Conservation (phyloP, 2,113 vertebrate genomes). For the Drymodes brunneopygia region DNA sequence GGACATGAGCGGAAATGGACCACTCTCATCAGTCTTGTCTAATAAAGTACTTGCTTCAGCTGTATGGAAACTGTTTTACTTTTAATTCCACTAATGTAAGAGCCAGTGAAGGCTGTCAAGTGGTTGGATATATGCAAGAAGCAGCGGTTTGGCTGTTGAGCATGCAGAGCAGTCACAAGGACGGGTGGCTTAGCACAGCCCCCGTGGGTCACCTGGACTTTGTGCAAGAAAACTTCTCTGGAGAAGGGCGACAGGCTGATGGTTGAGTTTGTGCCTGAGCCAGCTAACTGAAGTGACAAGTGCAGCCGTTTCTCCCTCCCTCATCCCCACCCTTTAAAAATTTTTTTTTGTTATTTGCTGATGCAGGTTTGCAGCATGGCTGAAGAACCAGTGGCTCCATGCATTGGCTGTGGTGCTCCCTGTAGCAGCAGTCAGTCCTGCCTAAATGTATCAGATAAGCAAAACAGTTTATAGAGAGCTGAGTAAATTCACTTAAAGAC, state of each 20-base stretch:
- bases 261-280: not conserved
- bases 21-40: not conserved
- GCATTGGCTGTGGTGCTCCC: not conserved
- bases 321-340: accelerated
- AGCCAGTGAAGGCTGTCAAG: not conserved
- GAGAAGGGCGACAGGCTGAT: not conserved
- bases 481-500: conserved; percentile 15
- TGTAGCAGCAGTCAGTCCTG: not conserved
- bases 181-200: not conserved
- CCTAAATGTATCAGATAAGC: not conserved
- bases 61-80: not conserved
- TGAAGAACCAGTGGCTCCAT: not conserved
- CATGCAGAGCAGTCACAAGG: accelerated
- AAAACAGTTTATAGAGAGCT: conserved; percentile 25
- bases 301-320: not conserved
- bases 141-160: not conserved
- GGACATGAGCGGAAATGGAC: not conserved
- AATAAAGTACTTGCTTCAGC: not conserved
- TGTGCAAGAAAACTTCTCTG: not conserved
- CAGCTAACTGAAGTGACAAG: not conserved
- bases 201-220: accelerated
- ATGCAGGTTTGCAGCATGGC: not conserved
- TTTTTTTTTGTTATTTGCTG: not conserved
- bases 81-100: not conserved
- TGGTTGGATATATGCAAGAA: not conserved